Percentiles rank a stretch among this genome's conserved stretches.
Evolutionary conservation across 1,140 invertebrate species (phyloP).

Genomic region (Hyposmocoma kahamanoa): DNA sequence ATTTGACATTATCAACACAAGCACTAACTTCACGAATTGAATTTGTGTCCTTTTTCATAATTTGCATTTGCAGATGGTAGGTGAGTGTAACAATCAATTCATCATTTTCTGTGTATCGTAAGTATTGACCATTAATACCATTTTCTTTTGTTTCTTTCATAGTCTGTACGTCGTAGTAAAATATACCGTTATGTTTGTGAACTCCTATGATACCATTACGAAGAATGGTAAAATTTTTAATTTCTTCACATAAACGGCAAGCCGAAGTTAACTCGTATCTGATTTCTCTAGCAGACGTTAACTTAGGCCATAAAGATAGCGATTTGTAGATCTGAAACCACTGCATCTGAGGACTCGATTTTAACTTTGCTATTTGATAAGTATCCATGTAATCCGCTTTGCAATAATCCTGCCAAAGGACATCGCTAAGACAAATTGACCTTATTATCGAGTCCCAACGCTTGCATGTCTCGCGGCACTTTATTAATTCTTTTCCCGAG

Average conservation of each 20-base stretch:
- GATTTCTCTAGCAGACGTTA: not conserved
- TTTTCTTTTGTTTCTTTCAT: not conserved
- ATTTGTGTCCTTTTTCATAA: constrained; percentile 2
- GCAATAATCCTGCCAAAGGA: not conserved
- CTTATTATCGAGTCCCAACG: not conserved
- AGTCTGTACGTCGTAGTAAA: not conserved
- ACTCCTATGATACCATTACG: not conserved
- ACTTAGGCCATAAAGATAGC: not conserved
- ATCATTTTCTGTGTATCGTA: not conserved
- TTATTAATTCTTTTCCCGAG: constrained; percentile 29
- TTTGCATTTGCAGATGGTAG: not conserved
- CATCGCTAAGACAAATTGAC: constrained; percentile 25
- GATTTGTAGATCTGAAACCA: not conserved
- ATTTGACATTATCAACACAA: not conserved
- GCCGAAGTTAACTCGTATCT: not conserved
- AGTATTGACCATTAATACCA: not conserved
- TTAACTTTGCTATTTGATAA: not conserved
- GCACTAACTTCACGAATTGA: not conserved
- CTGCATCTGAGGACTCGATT: not conserved
- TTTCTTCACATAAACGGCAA: not conserved
- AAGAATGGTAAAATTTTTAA: not conserved
- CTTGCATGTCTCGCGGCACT: constrained; percentile 22
- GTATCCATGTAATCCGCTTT: not conserved
- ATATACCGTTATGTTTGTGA: not conserved
- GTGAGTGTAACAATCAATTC: not conserved